A percentile compares a stretch with the other conserved stretches of the same genome.
These are phyloP conservation scores for Drosophila dives DNA, from an alignment of 2,888 invertebrate genomes.

Conservation along the genomic window DNA sequence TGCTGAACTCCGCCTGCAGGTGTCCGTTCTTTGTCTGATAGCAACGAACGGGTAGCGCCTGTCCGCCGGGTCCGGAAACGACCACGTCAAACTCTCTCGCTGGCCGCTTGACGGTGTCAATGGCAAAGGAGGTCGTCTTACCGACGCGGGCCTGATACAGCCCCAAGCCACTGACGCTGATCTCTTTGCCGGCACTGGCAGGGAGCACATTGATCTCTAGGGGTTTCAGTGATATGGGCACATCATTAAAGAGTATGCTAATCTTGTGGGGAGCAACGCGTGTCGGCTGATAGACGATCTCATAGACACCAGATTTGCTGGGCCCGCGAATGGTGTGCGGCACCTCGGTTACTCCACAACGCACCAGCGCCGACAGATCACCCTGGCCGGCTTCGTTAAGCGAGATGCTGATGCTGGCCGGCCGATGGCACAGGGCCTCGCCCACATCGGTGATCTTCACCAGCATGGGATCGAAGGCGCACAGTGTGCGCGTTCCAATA, in stretches of 20 bases:
- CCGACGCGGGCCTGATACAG: constrained; percentile 94
- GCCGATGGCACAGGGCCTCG: constrained; percentile 92
- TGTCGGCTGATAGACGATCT: constrained; percentile 94
- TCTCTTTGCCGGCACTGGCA: constrained; percentile 90
- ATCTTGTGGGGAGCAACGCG: constrained; percentile 95
- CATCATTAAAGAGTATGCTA: constrained; percentile 93
- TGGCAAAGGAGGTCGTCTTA: constrained; percentile 93
- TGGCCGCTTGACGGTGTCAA: constrained; percentile 93
- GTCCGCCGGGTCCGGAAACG: constrained; percentile 91
- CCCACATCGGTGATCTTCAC: constrained; percentile 90
- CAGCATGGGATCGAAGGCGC: constrained; percentile 91
- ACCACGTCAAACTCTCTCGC: constrained; percentile 96
- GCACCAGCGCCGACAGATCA: constrained; percentile 91
- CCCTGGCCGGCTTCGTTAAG: constrained; percentile 93
- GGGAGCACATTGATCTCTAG: constrained; percentile 87
- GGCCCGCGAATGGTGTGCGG: constrained; percentile 92
- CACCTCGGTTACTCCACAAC: constrained; percentile 92
- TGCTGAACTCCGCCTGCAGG: constrained; percentile 96
- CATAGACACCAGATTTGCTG: constrained; percentile 90
- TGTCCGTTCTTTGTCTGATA: constrained; percentile 98
- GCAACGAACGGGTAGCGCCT: constrained; percentile 94
- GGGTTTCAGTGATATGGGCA: constrained; percentile 88
- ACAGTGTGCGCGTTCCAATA: constrained; percentile 88
- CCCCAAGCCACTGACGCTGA: constrained; percentile 90
- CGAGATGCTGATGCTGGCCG: constrained; percentile 92